A percentile compares a stretch with the other conserved stretches of the same genome.
These are phyloP conservation scores for Antennarius maculatus DNA, from an alignment of 2,797 vertebrate genomes.

Conservation along the genomic window DNA sequence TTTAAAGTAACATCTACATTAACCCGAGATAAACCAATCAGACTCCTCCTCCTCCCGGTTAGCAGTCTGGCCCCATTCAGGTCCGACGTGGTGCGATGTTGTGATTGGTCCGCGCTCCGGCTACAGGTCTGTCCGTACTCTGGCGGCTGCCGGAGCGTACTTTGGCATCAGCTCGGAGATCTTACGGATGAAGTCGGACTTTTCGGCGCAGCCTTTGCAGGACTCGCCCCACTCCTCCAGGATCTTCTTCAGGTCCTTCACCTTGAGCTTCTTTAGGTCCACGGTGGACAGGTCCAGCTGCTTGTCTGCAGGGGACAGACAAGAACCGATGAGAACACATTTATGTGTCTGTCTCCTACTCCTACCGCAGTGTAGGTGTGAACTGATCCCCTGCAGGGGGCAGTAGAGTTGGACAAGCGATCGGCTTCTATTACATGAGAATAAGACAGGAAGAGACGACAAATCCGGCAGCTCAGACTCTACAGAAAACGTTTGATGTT, in stretches of 20 bases:
- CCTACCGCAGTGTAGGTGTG: no score
- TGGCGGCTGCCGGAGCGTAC: conserved; percentile 91
- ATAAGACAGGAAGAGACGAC: no score
- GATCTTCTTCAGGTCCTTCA: conserved; percentile 96
- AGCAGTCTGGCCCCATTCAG: conserved; percentile 34
- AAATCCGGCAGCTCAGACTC: no score
- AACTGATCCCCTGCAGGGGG: no score
- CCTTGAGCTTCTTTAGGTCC: conserved; percentile 94
- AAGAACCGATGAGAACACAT: not conserved
- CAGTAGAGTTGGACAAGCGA: no score
- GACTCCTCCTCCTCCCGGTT: conserved; percentile 15
- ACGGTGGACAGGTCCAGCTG: conserved; percentile 94
- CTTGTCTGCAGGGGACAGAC: conserved; percentile 82
- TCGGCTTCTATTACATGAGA: no score
- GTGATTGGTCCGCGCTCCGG: not conserved
- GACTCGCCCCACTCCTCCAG: conserved; percentile 96
- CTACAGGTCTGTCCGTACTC: conserved; percentile 90
- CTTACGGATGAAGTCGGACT: conserved; percentile 95
- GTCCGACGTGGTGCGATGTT: conserved; percentile 29
- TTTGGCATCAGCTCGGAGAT: conserved; percentile 97
- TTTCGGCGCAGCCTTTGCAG: conserved; percentile 96
- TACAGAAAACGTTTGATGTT: no score
- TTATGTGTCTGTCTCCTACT: no score
- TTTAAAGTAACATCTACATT: conserved; percentile 10
- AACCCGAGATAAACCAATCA: conserved; percentile 11